Evolutionary conservation across 2,888 invertebrate genomes (phyloP).

Genomic region (Alloplasta piceator): DNA sequence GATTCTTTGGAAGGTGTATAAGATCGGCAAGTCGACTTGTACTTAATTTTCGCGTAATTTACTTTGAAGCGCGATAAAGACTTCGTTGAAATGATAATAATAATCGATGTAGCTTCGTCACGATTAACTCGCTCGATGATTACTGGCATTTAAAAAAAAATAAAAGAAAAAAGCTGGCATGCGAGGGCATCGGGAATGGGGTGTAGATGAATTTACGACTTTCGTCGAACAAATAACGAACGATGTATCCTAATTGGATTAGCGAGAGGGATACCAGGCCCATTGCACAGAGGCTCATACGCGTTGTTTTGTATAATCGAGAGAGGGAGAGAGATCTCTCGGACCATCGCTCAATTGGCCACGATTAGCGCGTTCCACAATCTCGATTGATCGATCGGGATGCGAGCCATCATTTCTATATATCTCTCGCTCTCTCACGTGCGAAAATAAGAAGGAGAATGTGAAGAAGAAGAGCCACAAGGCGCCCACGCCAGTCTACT

Average conservation of each 20-base stretch:
- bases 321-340: conserved; percentile 20
- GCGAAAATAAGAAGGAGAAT: conserved; percentile 13
- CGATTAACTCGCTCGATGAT: conserved; percentile 25
- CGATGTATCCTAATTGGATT: conserved; percentile 62
- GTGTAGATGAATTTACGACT: conserved; percentile 57
- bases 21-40: too few species aligned
- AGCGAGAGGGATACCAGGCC: conserved; percentile 38
- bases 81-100: conserved; percentile 25
- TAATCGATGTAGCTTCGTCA: conserved; percentile 32
- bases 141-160: conserved; percentile 11
- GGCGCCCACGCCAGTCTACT: conserved; percentile 59
- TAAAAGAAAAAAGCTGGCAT: conserved; percentile 35
- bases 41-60: too few species aligned
- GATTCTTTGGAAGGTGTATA: not conserved
- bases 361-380: conserved; percentile 64
- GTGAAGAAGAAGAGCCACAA: conserved; percentile 9
- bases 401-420: conserved; percentile 53
- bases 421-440: conserved; percentile 14
- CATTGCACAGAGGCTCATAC: conserved; percentile 19
- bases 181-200: conserved; percentile 34
- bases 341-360: conserved; percentile 61
- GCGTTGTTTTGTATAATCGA: conserved; percentile 19
- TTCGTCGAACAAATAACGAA: conserved; percentile 61
- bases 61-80: conserved; percentile 9
- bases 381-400: conserved; percentile 64